Evolutionary conservation across 1,140 invertebrate genomes (phyloP).

Genomic region (Scaptomyza graminum): DNA sequence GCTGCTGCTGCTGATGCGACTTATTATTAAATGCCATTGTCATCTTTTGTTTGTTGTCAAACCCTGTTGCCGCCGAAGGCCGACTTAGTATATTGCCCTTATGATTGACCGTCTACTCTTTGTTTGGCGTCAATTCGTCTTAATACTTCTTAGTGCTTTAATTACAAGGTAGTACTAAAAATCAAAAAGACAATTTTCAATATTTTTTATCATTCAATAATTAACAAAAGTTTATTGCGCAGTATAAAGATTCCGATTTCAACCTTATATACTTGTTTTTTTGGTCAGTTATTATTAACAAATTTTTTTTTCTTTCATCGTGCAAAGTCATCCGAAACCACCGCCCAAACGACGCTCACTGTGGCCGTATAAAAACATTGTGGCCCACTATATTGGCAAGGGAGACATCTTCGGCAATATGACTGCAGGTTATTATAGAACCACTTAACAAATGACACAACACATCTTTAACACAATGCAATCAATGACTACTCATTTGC

Average conservation of each 20-base stretch:
- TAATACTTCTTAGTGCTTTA: no score
- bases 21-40: constrained; percentile 71
- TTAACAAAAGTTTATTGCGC: not conserved
- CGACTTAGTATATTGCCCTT: not conserved
- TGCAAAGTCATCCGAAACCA: constrained; percentile 81
- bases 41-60: constrained; percentile 57
- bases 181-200: not conserved
- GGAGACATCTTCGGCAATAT: constrained; percentile 83
- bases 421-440: constrained; percentile 75
- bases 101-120: not conserved
- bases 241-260: not conserved
- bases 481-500: constrained; percentile 75
- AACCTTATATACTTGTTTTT: constrained; percentile 55
- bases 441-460: constrained; percentile 66
- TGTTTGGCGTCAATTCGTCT: no score
- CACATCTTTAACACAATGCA: constrained; percentile 25
- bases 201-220: not conserved
- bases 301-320: constrained; percentile 41
- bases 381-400: constrained; percentile 83
- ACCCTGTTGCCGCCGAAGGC: not conserved
- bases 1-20: constrained; percentile 44
- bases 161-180: not conserved
- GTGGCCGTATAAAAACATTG: constrained; percentile 77
- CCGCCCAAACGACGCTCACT: constrained; percentile 76
- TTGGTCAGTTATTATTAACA: no score